Evolutionary conservation across 2,888 invertebrate genomes (phyloP).

Genomic region (Dermolepida albohirtum): DNA sequence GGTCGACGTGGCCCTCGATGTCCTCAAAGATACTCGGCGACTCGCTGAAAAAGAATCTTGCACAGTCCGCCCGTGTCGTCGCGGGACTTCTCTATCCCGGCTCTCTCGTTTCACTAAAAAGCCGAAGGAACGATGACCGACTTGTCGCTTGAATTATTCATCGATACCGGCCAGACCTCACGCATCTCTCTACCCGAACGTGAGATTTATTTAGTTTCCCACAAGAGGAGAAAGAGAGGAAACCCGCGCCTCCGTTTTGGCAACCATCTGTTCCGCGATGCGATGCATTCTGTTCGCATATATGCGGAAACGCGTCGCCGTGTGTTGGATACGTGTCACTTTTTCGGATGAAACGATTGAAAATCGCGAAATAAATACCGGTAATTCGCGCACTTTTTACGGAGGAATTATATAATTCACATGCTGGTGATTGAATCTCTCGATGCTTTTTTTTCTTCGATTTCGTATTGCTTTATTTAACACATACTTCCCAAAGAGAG

Average conservation of each 20-base stretch:
- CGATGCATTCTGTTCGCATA: constrained; percentile 16
- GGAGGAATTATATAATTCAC: too few relatives aligned
- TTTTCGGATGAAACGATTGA: too few relatives aligned
- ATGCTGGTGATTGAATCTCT: too few relatives aligned
- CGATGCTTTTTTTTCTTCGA: too few relatives aligned
- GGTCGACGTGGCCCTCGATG: too few relatives aligned
- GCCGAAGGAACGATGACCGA: constrained; percentile 55
- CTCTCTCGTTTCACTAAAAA: constrained; percentile 51
- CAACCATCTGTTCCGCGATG: constrained; percentile 34
- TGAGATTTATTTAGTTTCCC: constrained; percentile 62
- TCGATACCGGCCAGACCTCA: constrained; percentile 58
- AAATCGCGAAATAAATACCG: too few relatives aligned
- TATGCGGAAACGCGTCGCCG: constrained; percentile 7
- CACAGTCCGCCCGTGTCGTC: too few relatives aligned
- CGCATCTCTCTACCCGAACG: constrained; percentile 57
- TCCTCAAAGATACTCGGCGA: too few relatives aligned
- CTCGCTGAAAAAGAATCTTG: too few relatives aligned
- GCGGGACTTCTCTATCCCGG: constrained; percentile 47
- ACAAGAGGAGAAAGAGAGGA: constrained; percentile 49
- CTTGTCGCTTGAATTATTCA: constrained; percentile 61
- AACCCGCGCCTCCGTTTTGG: constrained; percentile 13
- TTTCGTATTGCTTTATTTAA: too few relatives aligned
- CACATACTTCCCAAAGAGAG: too few relatives aligned
- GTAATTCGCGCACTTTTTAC: too few relatives aligned
- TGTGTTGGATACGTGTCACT: background rate